A percentile compares a stretch with the other conserved stretches of the same genome.
phyloP scores from a whole-genome alignment of 1,140 invertebrate genomes.

The Melipona quadrifasciata region DNA sequence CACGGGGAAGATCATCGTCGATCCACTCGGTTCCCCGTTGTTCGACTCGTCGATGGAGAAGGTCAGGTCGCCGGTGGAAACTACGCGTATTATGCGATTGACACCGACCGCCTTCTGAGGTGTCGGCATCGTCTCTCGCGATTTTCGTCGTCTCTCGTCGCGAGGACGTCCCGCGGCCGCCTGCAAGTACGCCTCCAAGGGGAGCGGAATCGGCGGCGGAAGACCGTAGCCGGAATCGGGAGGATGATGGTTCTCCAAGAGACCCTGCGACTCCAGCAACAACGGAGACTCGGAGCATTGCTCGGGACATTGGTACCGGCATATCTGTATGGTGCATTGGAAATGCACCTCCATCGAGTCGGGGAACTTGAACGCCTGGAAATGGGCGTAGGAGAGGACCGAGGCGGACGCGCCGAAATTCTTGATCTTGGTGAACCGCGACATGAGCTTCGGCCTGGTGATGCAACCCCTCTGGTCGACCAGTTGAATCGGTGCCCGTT shows the following conservation, averaged over 20 bases:
- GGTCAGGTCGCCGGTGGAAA: constrained; percentile 92
- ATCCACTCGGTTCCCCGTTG: constrained; percentile 79
- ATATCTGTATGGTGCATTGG: constrained; percentile 97
- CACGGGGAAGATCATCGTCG: constrained; percentile 87
- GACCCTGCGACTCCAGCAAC: constrained; percentile 77
- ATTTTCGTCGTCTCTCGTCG: constrained; percentile 88
- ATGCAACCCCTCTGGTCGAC: constrained; percentile 97
- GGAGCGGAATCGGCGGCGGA: constrained; percentile 84
- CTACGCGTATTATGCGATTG: constrained; percentile 91
- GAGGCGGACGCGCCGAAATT: constrained; percentile 96
- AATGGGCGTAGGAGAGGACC: constrained; percentile 95
- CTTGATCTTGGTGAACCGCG: constrained; percentile 96
- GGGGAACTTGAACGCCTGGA: constrained; percentile 97
- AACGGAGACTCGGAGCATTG: constrained; percentile 88
- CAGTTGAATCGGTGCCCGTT: constrained; percentile 95
- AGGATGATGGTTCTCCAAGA: constrained; percentile 79
- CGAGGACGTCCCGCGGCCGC: constrained; percentile 85
- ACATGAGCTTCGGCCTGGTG: constrained; percentile 95
- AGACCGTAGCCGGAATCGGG: constrained; percentile 87
- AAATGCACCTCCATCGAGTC: constrained; percentile 98
- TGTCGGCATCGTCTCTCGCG: constrained; percentile 83
- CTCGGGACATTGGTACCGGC: constrained; percentile 95
- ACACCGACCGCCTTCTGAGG: constrained; percentile 91
- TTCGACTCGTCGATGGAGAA: constrained; percentile 88
- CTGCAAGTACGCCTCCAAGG: constrained; percentile 85